Evolutionary conservation across 2,888 invertebrate genomes (phyloP).

Genomic region (Melitaea athalia): DNA sequence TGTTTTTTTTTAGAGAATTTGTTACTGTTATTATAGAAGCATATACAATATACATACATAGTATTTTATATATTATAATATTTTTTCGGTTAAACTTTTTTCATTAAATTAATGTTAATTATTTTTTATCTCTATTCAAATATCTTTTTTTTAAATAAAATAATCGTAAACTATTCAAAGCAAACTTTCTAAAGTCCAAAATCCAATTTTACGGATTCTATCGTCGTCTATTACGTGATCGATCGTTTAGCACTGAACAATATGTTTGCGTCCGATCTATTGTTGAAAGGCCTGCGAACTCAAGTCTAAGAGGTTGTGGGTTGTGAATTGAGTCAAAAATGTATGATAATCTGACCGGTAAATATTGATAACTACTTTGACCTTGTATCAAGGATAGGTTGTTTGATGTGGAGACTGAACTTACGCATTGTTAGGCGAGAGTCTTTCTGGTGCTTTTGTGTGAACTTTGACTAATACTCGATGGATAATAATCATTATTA

Average conservation of each 20-base stretch:
- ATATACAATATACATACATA: no score
- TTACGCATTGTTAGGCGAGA: no score
- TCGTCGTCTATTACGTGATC: conserved; percentile 34
- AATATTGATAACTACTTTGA: conserved; percentile 11
- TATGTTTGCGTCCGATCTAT: conserved; percentile 32
- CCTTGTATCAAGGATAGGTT: conserved; percentile 16
- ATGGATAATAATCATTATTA: no score
- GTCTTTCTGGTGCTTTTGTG: no score
- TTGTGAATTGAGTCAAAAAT: conserved; percentile 25
- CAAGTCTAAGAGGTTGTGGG: conserved; percentile 17
- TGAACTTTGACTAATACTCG: no score
- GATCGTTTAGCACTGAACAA: conserved; percentile 35
- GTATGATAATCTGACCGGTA: conserved; percentile 9
- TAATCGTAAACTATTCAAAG: background rate
- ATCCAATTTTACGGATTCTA: conserved; percentile 23
- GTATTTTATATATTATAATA: no score
- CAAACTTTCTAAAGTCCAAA: conserved; percentile 18
- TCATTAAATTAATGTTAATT: background rate
- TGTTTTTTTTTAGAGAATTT: no score
- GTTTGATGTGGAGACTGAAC: background rate
- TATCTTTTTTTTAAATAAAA: background rate
- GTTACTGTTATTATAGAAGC: no score
- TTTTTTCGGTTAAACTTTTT: no score
- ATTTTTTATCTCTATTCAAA: background rate
- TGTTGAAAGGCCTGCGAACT: conserved; percentile 22